phyloP scores from a whole-genome alignment of 2,113 vertebrate species.

The Arizona elegans region DNA sequence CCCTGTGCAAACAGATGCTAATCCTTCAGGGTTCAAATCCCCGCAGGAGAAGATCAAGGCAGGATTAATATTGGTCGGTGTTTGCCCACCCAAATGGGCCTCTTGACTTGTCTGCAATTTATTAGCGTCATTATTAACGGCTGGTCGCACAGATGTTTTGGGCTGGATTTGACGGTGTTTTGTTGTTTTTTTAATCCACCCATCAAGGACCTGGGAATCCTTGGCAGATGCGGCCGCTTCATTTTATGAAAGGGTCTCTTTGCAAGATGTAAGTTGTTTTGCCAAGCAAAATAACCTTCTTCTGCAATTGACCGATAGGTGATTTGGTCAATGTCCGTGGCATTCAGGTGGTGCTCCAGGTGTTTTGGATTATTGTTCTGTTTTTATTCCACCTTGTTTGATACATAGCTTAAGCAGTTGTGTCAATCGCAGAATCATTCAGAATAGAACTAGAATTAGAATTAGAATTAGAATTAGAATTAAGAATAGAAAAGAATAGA shows the following conservation, averaged over 20 bases:
- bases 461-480: too few species aligned
- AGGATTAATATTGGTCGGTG: background rate
- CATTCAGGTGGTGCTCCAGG: background rate
- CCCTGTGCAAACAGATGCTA: background rate
- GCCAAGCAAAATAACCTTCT: background rate
- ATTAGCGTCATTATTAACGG: background rate
- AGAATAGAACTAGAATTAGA: too few species aligned
- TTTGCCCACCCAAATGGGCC: background rate
- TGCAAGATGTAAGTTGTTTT: background rate
- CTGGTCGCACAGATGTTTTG: background rate
- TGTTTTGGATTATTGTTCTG: background rate
- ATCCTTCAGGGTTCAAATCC: background rate
- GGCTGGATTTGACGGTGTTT: background rate
- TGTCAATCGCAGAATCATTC: too few species aligned
- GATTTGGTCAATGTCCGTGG: background rate
- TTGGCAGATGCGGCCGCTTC: background rate
- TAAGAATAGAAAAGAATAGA: too few species aligned
- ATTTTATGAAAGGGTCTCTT: background rate
- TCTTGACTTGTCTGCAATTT: background rate
- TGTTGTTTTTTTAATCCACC: background rate
- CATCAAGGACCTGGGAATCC: background rate
- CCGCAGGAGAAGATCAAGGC: background rate
- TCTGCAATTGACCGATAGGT: background rate
- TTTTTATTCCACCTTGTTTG: background rate
- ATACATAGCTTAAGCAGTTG: background rate